Percentiles rank a stretch among this genome's conserved stretches.
Evolutionary conservation across 2,797 vertebrate species (phyloP).

Genomic region (Dallia pectoralis): DNA sequence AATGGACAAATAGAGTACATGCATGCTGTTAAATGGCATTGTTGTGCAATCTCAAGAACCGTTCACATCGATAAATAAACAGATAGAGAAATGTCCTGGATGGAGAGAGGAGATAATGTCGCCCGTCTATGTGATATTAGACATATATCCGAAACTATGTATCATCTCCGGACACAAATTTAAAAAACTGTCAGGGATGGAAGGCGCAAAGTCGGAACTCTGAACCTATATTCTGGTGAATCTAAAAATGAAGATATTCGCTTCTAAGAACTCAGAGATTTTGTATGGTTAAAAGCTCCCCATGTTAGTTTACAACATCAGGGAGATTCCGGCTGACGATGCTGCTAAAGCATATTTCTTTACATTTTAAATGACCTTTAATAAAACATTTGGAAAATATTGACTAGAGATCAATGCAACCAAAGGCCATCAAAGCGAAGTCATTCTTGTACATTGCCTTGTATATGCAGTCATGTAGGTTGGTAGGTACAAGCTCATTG

Average conservation of each 20-base stretch:
- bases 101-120: slow-evolving; percentile 59
- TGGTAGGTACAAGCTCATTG: slow-evolving; percentile 28
- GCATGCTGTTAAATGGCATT: slow-evolving; percentile 84
- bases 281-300: not conserved
- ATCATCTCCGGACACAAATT: not conserved
- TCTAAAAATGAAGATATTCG: not conserved
- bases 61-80: slow-evolving; percentile 79
- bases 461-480: slow-evolving; percentile 28
- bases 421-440: slow-evolving; percentile 25
- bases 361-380: not conserved
- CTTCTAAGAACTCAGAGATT: not conserved
- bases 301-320: slow-evolving; percentile 1
- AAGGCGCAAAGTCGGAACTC: slow-evolving; percentile 11
- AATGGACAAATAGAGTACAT: slow-evolving; percentile 85
- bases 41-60: slow-evolving; percentile 76
- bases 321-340: not conserved
- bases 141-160: slow-evolving; percentile 30
- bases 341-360: not conserved
- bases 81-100: slow-evolving; percentile 72
- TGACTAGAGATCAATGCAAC: slow-evolving; percentile 20
- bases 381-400: not conserved
- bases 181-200: slow-evolving; percentile 11
- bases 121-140: not conserved
- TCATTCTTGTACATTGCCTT: slow-evolving; percentile 47
- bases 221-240: not conserved